Conservation (phyloP, 2,797 vertebrate genomes). For the Gobionotothen gibberifrons region DNA sequence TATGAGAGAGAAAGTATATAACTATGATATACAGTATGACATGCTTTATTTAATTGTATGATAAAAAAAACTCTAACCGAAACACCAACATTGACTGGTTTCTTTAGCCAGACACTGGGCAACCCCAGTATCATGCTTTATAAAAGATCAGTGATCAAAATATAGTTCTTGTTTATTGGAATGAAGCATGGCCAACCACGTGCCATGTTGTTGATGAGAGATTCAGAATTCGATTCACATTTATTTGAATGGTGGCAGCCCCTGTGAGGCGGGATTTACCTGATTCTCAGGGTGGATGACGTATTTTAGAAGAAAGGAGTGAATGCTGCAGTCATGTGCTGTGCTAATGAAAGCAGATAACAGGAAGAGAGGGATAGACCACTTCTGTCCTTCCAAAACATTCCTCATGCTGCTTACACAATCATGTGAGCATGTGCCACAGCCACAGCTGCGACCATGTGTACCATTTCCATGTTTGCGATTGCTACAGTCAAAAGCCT, state of each 20-base stretch:
- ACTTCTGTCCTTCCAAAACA: constrained; percentile 59
- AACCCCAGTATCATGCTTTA: background rate
- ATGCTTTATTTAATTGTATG: background rate
- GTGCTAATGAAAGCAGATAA: constrained; percentile 53
- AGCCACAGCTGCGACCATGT: constrained; percentile 50
- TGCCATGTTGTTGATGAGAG: background rate
- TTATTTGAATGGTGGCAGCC: background rate
- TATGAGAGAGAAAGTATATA: background rate
- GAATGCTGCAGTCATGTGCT: constrained; percentile 30
- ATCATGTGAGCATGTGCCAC: constrained; percentile 45
- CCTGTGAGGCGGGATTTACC: background rate
- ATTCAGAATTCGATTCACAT: background rate
- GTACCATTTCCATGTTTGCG: constrained; percentile 9
- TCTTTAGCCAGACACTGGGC: too few species aligned
- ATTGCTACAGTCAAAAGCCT: constrained; percentile 4
- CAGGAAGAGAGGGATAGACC: constrained; percentile 52
- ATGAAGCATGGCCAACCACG: background rate
- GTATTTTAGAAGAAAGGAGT: constrained; percentile 14
- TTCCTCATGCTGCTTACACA: constrained; percentile 30
- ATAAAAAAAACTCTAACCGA: constrained; percentile 7
- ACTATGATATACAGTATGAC: background rate
- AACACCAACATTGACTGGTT: background rate
- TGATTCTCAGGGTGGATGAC: constrained; percentile 10
- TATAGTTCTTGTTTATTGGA: background rate
- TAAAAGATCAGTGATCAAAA: background rate